Percentiles rank a stretch among this genome's conserved stretches.
Conservation (phyloP, 2,888 invertebrate species). For the Acleris holmiana region DNA sequence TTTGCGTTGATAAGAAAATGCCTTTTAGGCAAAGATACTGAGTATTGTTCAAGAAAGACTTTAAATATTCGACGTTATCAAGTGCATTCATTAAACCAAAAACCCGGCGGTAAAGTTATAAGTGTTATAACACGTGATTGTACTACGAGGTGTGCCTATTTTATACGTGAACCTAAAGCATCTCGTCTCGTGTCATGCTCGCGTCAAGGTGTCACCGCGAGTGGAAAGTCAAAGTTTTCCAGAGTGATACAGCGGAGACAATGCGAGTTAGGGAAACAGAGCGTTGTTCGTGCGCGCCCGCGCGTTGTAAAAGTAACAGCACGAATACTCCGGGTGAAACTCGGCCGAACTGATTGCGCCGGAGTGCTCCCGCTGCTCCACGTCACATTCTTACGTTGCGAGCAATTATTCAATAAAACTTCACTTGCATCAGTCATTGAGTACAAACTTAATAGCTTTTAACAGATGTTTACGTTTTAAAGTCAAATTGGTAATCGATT, state of each 20-base stretch:
- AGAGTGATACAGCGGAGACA: slow-evolving; percentile 66
- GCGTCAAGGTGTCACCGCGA: slow-evolving; percentile 46
- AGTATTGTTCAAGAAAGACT: too few species aligned
- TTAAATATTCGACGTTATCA: too few species aligned
- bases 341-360: slow-evolving; percentile 77
- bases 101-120: too few species aligned
- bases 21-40: too few species aligned
- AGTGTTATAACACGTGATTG: too few species aligned
- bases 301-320: slow-evolving; percentile 83
- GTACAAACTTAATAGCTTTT: neutral
- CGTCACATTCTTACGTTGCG: slow-evolving; percentile 70
- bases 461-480: too few species aligned
- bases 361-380: slow-evolving; percentile 49
- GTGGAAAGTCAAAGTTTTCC: slow-evolving; percentile 78
- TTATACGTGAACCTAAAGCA: neutral
- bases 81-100: too few species aligned
- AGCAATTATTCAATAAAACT: slow-evolving; percentile 56
- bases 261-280: slow-evolving; percentile 81
- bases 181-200: neutral
- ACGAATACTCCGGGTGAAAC: slow-evolving; percentile 83
- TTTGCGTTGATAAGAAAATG: too few species aligned
- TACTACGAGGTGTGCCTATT: too few species aligned
- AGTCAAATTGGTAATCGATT: too few species aligned
- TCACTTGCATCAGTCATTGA: slow-evolving; percentile 35
- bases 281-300: slow-evolving; percentile 80